These are phyloP conservation scores for Novumbra hubbsi DNA, from an alignment of 2,797 vertebrate genomes.

Conservation along the genomic window DNA sequence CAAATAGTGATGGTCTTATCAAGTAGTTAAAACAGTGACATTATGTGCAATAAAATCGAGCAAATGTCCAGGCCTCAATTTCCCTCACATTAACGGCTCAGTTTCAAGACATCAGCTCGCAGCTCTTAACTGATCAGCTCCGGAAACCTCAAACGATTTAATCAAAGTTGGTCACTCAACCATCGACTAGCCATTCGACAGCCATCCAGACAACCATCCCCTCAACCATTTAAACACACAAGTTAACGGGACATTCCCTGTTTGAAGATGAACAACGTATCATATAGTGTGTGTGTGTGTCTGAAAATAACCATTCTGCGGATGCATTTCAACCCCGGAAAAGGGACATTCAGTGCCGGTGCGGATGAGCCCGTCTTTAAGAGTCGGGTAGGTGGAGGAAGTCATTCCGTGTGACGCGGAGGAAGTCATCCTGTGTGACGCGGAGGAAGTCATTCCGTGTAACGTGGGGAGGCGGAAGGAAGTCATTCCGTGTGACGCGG, in stretches of 20 bases:
- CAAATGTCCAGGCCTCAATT: neutral
- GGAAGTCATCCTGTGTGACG: conserved; percentile 25
- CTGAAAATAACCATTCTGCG: conserved; percentile 40
- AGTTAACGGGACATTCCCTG: neutral
- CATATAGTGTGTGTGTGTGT: conserved; percentile 18
- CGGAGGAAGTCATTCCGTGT: conserved; percentile 26
- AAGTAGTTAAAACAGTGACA: neutral
- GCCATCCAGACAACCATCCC: neutral
- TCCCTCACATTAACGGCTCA: neutral
- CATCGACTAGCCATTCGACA: conserved; percentile 12
- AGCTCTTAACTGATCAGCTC: conserved; percentile 14
- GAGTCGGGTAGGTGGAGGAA: conserved; percentile 17
- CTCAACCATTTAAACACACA: neutral
- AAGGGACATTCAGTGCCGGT: conserved; percentile 35
- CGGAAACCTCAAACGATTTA: conserved; percentile 15
- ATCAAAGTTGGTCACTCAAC: neutral
- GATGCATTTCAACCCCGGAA: conserved; percentile 35
- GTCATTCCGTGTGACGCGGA: conserved; percentile 31
- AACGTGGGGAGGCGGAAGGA: conserved; percentile 25
- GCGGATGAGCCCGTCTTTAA: conserved; percentile 28
- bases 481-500: conserved; percentile 31
- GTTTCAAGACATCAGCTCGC: neutral
- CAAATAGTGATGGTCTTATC: neutral
- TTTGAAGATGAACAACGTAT: conserved; percentile 4
- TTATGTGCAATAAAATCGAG: neutral